Percentiles rank a stretch among this genome's conserved stretches.
phyloP scores from a whole-genome alignment of 2,113 vertebrate species.

The Oreochromis aureus region DNA sequence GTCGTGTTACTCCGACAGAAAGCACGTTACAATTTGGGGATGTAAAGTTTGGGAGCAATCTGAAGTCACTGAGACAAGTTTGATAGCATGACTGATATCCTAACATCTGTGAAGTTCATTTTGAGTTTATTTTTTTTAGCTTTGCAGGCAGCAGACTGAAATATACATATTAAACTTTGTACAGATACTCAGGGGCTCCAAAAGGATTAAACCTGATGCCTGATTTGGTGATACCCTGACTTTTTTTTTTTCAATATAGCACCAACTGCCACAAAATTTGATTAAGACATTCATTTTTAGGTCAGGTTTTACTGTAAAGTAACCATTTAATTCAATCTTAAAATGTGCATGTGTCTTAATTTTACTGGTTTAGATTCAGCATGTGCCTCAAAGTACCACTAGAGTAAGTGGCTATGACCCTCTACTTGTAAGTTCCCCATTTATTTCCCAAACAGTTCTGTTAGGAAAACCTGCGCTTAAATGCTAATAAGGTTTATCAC shows the following conservation, averaged over 20 bases:
- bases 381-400: background rate
- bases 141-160: background rate
- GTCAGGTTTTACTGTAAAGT: background rate
- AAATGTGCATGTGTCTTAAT: background rate
- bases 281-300: background rate
- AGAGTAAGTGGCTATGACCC: background rate
- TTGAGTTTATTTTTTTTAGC: fast-evolving
- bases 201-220: background rate
- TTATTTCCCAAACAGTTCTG: background rate
- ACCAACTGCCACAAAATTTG: fast-evolving
- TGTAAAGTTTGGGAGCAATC: background rate
- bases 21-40: background rate
- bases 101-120: background rate
- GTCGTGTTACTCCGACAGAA: background rate
- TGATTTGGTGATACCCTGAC: background rate
- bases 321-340: background rate
- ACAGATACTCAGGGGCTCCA: background rate
- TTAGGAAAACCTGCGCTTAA: background rate
- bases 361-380: background rate
- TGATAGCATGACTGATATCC: background rate
- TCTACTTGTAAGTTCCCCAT: background rate
- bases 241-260: background rate
- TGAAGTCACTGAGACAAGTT: background rate
- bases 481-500: background rate
- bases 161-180: background rate